These are phyloP conservation scores for Drosophila mercatorum DNA, from an alignment of 2,888 invertebrate genomes.

Conservation along the genomic window DNA sequence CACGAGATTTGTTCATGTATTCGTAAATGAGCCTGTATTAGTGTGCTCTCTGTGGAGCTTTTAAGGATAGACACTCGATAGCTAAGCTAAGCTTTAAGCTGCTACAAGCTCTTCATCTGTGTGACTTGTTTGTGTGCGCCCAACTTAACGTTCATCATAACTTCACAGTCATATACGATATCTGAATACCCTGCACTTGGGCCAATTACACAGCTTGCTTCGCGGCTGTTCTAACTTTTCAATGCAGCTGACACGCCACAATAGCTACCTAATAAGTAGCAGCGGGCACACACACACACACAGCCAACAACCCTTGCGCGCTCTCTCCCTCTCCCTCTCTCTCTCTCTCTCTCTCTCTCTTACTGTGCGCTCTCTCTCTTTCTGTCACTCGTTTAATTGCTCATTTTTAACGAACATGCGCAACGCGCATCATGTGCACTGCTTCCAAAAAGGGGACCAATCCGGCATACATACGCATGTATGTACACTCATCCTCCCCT, in stretches of 20 bases:
- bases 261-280: conserved; percentile 43
- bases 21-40: neutral
- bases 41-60: neutral
- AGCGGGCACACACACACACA: conserved; percentile 8
- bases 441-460: conserved; percentile 52
- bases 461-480: conserved; percentile 40
- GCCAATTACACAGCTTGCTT: neutral
- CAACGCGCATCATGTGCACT: conserved; percentile 66
- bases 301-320: neutral
- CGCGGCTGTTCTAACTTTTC: neutral
- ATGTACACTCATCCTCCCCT: conserved; percentile 42
- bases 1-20: neutral
- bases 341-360: conserved; percentile 5
- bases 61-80: neutral
- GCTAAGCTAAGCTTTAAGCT: conserved; percentile 9
- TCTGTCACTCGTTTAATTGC: conserved; percentile 55
- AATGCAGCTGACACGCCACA: conserved; percentile 17
- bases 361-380: neutral
- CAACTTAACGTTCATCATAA: too few relatives aligned
- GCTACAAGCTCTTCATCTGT: neutral
- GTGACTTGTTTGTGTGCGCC: too few relatives aligned
- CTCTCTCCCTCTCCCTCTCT: neutral
- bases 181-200: neutral
- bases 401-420: conserved; percentile 77
- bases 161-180: neutral